Evolutionary conservation across 1,140 invertebrate genomes (phyloP), one percentile per base, ranked within the genome.

Genomic region (Macrobrachium nipponense): DNA sequence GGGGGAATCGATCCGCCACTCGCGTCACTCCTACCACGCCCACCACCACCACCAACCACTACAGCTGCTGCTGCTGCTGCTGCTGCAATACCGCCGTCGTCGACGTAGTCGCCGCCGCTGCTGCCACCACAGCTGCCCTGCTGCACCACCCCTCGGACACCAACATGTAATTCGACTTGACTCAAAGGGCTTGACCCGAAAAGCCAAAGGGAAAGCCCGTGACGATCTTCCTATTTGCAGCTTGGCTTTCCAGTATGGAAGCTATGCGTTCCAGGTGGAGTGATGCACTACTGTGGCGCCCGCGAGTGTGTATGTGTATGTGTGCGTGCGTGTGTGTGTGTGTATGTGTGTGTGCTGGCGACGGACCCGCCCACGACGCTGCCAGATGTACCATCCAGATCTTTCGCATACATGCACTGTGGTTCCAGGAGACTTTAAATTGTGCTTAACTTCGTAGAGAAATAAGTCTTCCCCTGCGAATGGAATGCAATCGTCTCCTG

Each of bases 1-100:
- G 70, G 70, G 44, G 84, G 83, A 51, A 86, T 86, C 84, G 84
- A 86, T 86, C 62, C 84, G 70, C 61, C 73, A 61, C 60, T 75
- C 73, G 82, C 82, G 73, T 76, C 84, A 64, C 77, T 76, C 73
- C 66, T 78, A 86, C 84, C 77, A 79, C 76, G 77, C 84, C 84
- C 82, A 83, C 82, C 61, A 64, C 84, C 64, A 58, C 83, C 83
- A 59, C 84, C 73, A 66, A 72, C 27, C n/a, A 66, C 58, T 7
- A 58, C 68, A n/a, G 44, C 59, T 68, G 44, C 23, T 43, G 27
- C 68, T 27, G 44, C 23, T 43, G 27, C 68, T 27, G 8, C 15
- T 43, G 80, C 80, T 51, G 43, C 80, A 20, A 58, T 66, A 68
- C 20, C 20, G n/a, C n/a, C 61, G 36, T n/a, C 59, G 76, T n/a